Base-by-base conservation (phyloP, 2,113 vertebrate species). In the Amazona vittata region DNA sequence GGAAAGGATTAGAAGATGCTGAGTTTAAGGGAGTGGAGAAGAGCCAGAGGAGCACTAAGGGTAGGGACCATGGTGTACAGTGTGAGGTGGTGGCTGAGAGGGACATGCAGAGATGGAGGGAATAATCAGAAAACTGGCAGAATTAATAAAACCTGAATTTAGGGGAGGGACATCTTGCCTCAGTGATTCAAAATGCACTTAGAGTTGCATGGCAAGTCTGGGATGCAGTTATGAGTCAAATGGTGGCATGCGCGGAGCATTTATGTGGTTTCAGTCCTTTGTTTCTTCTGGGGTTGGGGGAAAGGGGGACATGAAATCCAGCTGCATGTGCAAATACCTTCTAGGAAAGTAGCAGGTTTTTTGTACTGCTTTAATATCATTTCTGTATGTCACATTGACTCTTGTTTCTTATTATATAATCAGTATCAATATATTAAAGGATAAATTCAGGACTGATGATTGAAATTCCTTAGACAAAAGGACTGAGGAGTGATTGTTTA, bases 41-140 rank as follows among this genome's bases (percentile, higher is more conserved):
- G 43, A 64, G n/a, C 21, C n/a, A 37, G 22, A 22, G 25, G 21
- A 59, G 55, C 5, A 8, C 29, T 8, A 15, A 35, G 25, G 8
- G 13, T 47, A 8, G 25, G 21, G 55, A 41, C 31, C 1, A 1
- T 11, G 15, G 33, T 46, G 2, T 5, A 15, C 7, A 20, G 62
- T 68, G 21, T 59, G 33, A 35, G 21, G 57, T 35, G 33, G 33
- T 59, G 21, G 21, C 57, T 59, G 57, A 10, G 33, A 59, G 22
- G 33, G 55, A n/a, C 31, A 21, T 57, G 21, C 5, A 22, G 33
- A n/a, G 57, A 15, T 9, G n/a, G 9, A n/a, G 5, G 17, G 12
- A 21, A 28, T 59, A 64, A 57, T 70, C 7, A 28, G 31, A 24
- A 83, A 43, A 19, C 50, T 41, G 39, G 4, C 33, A 52, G 46